phyloP scores from a whole-genome alignment of 2,113 vertebrate genomes.

The Himantopus leucocephalus region DNA sequence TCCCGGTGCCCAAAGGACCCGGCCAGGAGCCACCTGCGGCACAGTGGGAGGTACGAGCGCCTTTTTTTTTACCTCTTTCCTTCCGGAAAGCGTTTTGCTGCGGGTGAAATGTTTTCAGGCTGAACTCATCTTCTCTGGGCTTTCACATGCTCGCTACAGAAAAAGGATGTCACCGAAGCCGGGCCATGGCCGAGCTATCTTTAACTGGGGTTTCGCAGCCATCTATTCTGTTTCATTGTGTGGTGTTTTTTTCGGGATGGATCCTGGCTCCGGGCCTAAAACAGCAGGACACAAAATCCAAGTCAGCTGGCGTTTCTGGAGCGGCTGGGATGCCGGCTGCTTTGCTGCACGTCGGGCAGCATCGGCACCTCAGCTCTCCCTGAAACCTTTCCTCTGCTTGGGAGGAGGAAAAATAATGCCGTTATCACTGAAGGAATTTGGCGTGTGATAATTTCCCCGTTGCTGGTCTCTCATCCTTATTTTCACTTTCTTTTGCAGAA shows the following conservation, averaged over 20 bases:
- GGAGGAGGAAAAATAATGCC: background rate
- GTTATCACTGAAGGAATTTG: background rate
- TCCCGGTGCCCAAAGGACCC: background rate
- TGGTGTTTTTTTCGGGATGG: background rate
- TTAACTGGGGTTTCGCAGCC: background rate
- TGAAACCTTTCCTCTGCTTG: background rate
- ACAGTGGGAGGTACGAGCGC: background rate
- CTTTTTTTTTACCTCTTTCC: background rate
- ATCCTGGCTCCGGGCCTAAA: background rate
- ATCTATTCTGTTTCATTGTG: background rate
- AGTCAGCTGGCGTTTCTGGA: background rate
- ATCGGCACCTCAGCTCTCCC: background rate
- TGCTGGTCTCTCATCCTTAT: rapidly evolving
- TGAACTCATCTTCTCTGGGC: background rate
- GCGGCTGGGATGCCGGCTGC: rapidly evolving
- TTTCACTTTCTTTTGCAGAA: background rate
- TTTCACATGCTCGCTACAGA: rapidly evolving
- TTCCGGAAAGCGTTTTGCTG: background rate
- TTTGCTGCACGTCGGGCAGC: rapidly evolving
- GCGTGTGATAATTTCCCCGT: background rate
- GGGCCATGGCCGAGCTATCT: background rate
- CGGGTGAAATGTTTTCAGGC: background rate
- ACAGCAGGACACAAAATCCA: background rate
- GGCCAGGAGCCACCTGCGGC: background rate
- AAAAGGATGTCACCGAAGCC: background rate